Evolutionary conservation across 2,797 vertebrate species (phyloP).

Genomic region (Hozukius guyotensis): DNA sequence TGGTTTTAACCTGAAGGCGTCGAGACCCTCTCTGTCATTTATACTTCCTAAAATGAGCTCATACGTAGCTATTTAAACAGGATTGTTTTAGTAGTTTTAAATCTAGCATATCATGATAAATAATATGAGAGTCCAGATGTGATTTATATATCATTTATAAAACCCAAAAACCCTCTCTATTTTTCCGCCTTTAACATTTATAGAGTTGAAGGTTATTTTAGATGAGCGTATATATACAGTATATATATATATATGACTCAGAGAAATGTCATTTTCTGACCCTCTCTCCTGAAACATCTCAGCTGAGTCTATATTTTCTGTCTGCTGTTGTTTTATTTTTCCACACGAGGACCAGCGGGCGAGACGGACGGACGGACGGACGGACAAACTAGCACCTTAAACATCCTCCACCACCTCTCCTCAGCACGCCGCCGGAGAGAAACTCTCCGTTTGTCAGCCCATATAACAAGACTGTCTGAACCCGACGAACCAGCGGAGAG

Average conservation of each 20-base stretch:
- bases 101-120: no score
- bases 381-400: not conserved
- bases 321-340: slow-evolving; percentile 19
- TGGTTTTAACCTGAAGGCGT: no score
- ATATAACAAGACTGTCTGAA: slow-evolving; percentile 66
- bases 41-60: no score
- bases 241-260: not conserved
- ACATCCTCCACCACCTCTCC: slow-evolving; percentile 18
- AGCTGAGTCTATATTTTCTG: slow-evolving; percentile 39
- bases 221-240: not conserved
- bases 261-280: slow-evolving; percentile 8
- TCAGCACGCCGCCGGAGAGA: not conserved
- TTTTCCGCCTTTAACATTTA: not conserved
- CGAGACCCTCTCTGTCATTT: no score
- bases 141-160: not conserved
- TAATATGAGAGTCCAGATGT: not conserved
- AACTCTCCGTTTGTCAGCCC: slow-evolving; percentile 58
- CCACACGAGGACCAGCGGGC: not conserved
- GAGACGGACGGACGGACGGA: not conserved
- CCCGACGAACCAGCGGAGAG: slow-evolving; percentile 4
- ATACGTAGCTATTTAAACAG: no score
- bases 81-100: no score
- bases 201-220: not conserved
- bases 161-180: not conserved
- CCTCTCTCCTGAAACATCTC: slow-evolving; percentile 14